Evolutionary conservation across 2,113 vertebrate species (phyloP).

Genomic region (Himantopus leucocephalus): DNA sequence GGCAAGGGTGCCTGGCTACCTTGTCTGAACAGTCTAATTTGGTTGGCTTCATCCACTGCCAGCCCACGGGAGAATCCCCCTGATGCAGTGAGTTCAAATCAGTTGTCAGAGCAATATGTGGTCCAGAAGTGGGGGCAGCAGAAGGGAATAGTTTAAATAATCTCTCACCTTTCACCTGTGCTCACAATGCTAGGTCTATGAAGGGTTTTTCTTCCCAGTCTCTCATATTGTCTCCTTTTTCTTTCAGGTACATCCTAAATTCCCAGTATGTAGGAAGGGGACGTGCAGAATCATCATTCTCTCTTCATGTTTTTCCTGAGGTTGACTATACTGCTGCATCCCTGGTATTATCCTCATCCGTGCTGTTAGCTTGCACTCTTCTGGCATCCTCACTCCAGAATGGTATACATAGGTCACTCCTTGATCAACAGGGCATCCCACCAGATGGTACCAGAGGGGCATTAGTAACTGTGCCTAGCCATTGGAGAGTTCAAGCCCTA

Average conservation of each 20-base stretch:
- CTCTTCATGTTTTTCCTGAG: not conserved
- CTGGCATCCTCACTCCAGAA: not conserved
- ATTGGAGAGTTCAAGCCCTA: not conserved
- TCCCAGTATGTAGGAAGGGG: not conserved
- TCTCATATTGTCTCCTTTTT: not conserved
- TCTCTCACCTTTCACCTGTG: not conserved
- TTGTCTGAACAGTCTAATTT: not conserved
- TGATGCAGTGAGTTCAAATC: not conserved
- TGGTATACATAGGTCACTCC: not conserved
- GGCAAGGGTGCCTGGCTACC: not conserved
- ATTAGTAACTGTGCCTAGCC: not conserved
- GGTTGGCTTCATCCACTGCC: not conserved
- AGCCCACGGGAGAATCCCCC: not conserved
- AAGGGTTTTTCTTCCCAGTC: not conserved
- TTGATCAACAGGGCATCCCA: not conserved
- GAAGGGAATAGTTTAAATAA: not conserved
- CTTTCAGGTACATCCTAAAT: not conserved
- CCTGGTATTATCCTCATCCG: accelerated
- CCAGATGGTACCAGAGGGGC: not conserved
- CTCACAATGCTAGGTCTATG: not conserved
- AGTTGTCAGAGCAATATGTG: not conserved
- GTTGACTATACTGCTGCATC: not conserved
- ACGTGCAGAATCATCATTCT: not conserved
- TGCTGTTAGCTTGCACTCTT: not conserved
- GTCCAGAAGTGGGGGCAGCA: not conserved